phyloP scores from a whole-genome alignment of 2,113 vertebrate genomes.

The Sisor rabdophorus region DNA sequence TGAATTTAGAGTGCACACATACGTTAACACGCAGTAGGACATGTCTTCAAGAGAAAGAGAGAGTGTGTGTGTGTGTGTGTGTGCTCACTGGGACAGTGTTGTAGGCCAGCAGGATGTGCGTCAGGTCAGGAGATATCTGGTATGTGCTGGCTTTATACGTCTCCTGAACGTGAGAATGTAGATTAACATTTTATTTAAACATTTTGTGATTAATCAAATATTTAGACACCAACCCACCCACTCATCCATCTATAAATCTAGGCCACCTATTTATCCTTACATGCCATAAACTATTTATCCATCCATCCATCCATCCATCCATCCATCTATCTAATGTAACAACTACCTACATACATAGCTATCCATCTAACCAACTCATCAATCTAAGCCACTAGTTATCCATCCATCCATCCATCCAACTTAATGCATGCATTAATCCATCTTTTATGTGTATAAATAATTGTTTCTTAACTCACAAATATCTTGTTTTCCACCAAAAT shows the following conservation, averaged over 20 bases:
- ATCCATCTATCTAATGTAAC: not conserved
- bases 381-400: not conserved
- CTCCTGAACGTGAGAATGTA: constrained; percentile 65
- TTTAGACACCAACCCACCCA: not conserved
- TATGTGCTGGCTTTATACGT: constrained; percentile 82
- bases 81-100: constrained; percentile 80
- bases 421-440: not conserved
- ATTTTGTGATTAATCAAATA: not conserved
- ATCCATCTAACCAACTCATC: not conserved
- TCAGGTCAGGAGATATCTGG: constrained; percentile 87
- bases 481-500: constrained; percentile 85
- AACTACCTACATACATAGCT: not conserved
- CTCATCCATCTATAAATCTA: not conserved
- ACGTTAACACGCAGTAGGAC: not conserved
- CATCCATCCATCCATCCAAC: not conserved
- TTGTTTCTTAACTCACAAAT: constrained; percentile 79
- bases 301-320: not conserved
- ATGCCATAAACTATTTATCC: not conserved
- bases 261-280: not conserved
- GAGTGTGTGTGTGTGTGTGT: constrained; percentile 1
- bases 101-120: constrained; percentile 86
- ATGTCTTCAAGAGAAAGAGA: not conserved
- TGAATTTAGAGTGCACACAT: constrained; percentile 47
- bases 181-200: not conserved
- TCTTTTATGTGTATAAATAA: not conserved